These are phyloP conservation scores for Acanthosepion esculentum DNA, from an alignment of 2,888 invertebrate genomes.

Conservation along the genomic window DNA sequence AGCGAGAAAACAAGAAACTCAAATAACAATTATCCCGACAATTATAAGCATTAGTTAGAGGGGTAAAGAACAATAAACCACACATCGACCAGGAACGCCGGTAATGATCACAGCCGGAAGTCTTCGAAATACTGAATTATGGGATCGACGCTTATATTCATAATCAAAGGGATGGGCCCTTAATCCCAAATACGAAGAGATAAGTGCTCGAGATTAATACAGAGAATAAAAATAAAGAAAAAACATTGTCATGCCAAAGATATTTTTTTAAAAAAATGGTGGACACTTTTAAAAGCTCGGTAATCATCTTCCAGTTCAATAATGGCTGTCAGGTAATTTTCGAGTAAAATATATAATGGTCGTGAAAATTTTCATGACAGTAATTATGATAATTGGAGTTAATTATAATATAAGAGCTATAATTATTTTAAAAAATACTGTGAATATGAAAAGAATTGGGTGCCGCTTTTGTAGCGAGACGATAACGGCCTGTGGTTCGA, in stretches of 20 bases:
- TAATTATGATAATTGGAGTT: background rate
- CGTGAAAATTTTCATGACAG: background rate
- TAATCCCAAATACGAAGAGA: background rate
- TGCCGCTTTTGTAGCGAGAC: too few species aligned
- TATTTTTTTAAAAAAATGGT: background rate
- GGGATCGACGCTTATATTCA: background rate
- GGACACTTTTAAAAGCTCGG: background rate
- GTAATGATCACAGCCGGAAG: background rate
- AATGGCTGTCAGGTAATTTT: background rate
- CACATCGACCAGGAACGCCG: background rate
- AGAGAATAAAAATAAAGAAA: background rate
- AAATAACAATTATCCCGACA: background rate
- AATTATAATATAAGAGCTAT: too few species aligned
- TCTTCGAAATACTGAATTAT: background rate
- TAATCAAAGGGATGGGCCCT: background rate
- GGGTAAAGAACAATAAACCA: background rate
- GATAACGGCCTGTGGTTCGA: too few species aligned
- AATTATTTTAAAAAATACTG: too few species aligned
- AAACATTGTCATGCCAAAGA: too few species aligned
- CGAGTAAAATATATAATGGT: background rate
- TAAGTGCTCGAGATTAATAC: background rate
- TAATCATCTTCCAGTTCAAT: background rate
- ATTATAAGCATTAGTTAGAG: background rate
- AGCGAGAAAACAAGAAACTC: background rate
- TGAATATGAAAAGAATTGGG: too few species aligned